Evolutionary conservation across 1,140 invertebrate genomes (phyloP), one percentile per base, ranked within the genome.

Genomic region (Tetragonula clypearis): DNA sequence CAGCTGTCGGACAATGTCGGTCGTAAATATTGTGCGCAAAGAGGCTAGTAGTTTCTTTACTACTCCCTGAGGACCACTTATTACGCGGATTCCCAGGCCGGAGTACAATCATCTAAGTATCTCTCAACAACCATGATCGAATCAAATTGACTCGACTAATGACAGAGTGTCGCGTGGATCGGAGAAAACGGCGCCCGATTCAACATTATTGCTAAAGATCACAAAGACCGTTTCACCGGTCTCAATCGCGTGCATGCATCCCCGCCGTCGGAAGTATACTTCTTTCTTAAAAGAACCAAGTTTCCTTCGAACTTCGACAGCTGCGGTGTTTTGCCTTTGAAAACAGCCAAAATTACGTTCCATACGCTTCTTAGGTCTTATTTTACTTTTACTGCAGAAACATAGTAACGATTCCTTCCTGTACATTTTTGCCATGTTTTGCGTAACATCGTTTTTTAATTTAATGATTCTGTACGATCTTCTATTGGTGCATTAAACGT

Each of bases 51-150:
- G 86, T 91, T 89, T 93, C 87, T 88, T 90, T 89, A 91, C 85
- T 90, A 86, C 91, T 94, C 94, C 92, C 94, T 55, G 66, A 87
- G 92, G 94, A 92, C 87, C 90, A 90, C 92, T 94, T 93, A 94
- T 95, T 94, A 93, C 91, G 86, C 87, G 91, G 91, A 93, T 93
- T 93, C 93, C 92, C 92, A 86, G 91, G 3, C 0, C 90, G 87
- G 71, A 90, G 90, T 86, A 87, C 93, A 93, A 94, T 95, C 91
- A 93, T 93, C 93, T 92, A 93, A 95, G 92, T 93, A 94, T 93
- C 93, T 92, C 89, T 89, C 92, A 93, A 93, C 87, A 88, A 85
- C 81, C 84, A 68, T 87, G 84, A 81, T 77, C 86, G 78, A 41
- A 82, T 79, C 83, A 87, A 91, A 91, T 90, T 73, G 78, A 76